Conservation (phyloP, 2,797 vertebrate species). For the Aeoliscus strigatus region DNA sequence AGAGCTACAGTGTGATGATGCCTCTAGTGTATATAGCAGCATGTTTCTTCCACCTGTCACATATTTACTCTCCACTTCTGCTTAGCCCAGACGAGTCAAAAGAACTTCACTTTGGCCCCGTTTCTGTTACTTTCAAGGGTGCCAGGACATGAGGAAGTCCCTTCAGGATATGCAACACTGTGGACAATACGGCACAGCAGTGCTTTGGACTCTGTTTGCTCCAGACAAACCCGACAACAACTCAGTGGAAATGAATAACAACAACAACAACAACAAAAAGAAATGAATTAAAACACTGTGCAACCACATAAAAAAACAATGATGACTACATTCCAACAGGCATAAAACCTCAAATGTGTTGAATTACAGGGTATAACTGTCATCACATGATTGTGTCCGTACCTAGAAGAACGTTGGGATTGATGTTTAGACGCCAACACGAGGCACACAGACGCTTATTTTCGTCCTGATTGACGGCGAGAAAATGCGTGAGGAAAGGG, state of each 20-base stretch:
- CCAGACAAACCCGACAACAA: constrained; percentile 33
- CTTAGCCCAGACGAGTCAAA: constrained; percentile 16
- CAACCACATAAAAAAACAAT: constrained; percentile 28
- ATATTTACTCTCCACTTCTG: constrained; percentile 27
- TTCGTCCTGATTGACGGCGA: too few relatives aligned
- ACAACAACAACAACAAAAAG: too few relatives aligned
- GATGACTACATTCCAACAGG: constrained; percentile 53
- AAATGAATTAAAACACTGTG: constrained; percentile 55
- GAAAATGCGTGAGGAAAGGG: neutral
- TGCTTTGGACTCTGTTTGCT: constrained; percentile 32
- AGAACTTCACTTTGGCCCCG: constrained; percentile 19
- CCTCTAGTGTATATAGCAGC: constrained; percentile 69
- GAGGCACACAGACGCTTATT: too few relatives aligned
- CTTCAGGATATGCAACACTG: constrained; percentile 55
- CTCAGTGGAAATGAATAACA: constrained; percentile 47
- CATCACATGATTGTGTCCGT: constrained; percentile 30
- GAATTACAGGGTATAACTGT: constrained; percentile 56
- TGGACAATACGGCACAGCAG: constrained; percentile 41
- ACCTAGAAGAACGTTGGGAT: constrained; percentile 10
- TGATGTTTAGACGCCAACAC: neutral
- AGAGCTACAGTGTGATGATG: constrained; percentile 28
- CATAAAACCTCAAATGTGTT: constrained; percentile 29
- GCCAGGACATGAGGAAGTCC: constrained; percentile 23
- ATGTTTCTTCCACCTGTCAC: constrained; percentile 60
- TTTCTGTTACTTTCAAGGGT: constrained; percentile 28